Evolutionary conservation across 1,140 invertebrate genomes (phyloP), one percentile per base, ranked within the genome.

Genomic region (Bradysia coprophila): DNA sequence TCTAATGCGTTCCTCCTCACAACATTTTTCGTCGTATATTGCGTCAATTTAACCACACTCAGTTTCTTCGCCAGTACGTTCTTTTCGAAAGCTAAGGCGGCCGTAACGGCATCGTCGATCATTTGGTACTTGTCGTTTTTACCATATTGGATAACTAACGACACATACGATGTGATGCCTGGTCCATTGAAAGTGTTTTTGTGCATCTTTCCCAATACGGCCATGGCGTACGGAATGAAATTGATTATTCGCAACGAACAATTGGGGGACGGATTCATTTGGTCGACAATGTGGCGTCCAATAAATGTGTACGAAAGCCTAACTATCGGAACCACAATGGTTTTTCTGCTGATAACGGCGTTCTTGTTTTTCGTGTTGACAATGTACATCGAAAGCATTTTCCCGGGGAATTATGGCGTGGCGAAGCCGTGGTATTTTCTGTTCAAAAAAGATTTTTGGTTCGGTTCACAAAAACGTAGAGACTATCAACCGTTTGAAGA

Each of bases 181-280:
- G 4, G 4, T 4, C 4, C 18, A 4, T 16, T 38, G 15, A 11
- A 38, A 38, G 6, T 4, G 36, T 20, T 20, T 3, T 4, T 18
- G 4, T 38, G 36, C 13, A 19, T 83, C 5, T 70, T 71, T 21
- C 70, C 72, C n/a, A 82, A 79, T 50, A 72, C 77, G 2, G 78
- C 75, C 1, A 79, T 86, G 73, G 72, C 76, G 0, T 77, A 72
- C 53, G 79, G 77, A 2, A 78, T 78, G 42, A 64, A 72, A 48
- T 48, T 81, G 19, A 68, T 77, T 48, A 45, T 76, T 43, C 61
- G 66, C 54, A 66, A 72, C 55, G 74, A 83, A 69, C 71, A 71
- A 54, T 66, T 66, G 51, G 73, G 72, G 6, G 21, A 19, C 19
- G 41, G 41, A 13, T 19, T 34, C n/a, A 20, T 83, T 51, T 88